phyloP scores from a whole-genome alignment of 2,888 invertebrate genomes.

The Chymomyza caudatula region DNA sequence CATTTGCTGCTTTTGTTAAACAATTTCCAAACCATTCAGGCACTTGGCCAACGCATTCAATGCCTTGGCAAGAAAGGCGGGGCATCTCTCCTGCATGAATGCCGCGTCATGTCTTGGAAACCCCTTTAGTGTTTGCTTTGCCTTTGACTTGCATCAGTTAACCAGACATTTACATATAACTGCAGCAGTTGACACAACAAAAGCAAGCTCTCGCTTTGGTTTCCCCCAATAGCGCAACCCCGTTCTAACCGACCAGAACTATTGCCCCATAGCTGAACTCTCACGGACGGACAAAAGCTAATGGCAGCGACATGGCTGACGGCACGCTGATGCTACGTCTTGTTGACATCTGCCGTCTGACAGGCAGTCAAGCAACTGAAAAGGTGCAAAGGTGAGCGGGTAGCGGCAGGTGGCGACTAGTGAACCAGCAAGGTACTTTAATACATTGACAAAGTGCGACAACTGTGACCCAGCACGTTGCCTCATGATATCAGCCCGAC shows the following conservation, averaged over 20 bases:
- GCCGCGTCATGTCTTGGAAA: neutral
- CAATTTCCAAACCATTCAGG: conserved; percentile 55
- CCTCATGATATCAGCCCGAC: neutral
- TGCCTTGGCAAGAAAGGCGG: neutral
- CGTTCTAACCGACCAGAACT: too few species aligned
- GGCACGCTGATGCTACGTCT: conserved; percentile 25
- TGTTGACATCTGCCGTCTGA: conserved; percentile 45
- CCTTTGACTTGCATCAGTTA: neutral
- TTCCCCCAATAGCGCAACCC: neutral
- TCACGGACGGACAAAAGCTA: conserved; percentile 30
- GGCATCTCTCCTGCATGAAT: neutral
- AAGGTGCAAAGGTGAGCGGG: neutral
- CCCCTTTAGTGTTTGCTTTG: neutral
- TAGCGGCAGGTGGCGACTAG: neutral
- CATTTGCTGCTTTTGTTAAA: conserved; percentile 64
- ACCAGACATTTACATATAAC: neutral
- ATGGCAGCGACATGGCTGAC: conserved; percentile 25
- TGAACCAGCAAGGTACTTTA: neutral
- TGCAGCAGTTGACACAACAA: neutral
- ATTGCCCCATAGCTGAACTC: too few species aligned
- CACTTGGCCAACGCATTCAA: neutral
- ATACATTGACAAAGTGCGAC: neutral
- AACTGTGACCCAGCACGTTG: neutral
- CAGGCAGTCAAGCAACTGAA: conserved; percentile 6
- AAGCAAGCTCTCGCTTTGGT: neutral